Evolutionary conservation across 1,140 invertebrate species (phyloP), one percentile per base, ranked within the genome.

Genomic region (Drosophila insularis): DNA sequence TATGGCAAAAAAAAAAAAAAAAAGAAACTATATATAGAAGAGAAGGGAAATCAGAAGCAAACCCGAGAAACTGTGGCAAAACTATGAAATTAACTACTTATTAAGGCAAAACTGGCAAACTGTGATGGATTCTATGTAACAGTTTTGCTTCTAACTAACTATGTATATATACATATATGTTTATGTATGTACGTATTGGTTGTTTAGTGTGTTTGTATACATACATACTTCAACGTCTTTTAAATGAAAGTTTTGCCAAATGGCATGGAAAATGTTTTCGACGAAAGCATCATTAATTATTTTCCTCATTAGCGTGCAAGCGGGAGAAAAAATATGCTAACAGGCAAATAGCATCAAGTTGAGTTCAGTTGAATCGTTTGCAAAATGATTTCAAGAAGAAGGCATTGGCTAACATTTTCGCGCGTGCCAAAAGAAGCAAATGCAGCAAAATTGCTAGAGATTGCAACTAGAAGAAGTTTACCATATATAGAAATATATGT

Each of bases 51-150:
- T 56, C 27, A 56, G 54, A 14, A 56, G 27, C 21, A 40, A 37
- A 37, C 0, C 5, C 70, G 74, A 63, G 66, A 63, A 63, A 50
- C 46, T 60, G 63, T 54, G 53, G 59, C 58, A 72, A 67, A 86
- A 86, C 82, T 87, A 86, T 86, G 79, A 86, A 86, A 86, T 86
- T 86, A 86, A 87, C 82, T 86, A 80, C 82, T 86, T 86, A 86
- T 86, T 86, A 86, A 65, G 78, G 81, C 74, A 78, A 55, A 64
- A 54, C 17, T 50, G 76, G 58, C 50, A 65, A 56, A 31, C 66
- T 27, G 55, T 55, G 63, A 65, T 63, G 72, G 54, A 63, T 60
- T 17, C 54, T 64, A n/a, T 46, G 46, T 63, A 53, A 21, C 31
- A n/a, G 21, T 39, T 80, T 70, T 86, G 78, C 82, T 85, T 81